Percentiles rank a stretch among this genome's conserved stretches.
These are phyloP conservation scores for Mesaphorura yosii DNA, from an alignment of 1,140 invertebrate genomes.

Conservation along the genomic window DNA sequence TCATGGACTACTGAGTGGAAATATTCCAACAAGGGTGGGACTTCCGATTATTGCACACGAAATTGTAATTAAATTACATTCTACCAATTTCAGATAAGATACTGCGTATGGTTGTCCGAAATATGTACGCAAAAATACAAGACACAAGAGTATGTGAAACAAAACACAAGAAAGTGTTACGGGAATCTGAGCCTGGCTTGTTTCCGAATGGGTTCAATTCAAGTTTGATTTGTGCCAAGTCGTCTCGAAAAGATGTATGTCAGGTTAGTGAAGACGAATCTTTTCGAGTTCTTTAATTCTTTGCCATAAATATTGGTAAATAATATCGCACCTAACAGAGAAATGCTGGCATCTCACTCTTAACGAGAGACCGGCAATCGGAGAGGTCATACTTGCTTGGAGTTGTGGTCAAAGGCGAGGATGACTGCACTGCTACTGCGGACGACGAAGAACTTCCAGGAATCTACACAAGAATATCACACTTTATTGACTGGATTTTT, in stretches of 20 bases:
- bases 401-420: background rate
- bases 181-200: background rate
- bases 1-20: background rate
- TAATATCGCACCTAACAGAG: background rate
- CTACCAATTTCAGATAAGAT: background rate
- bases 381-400: background rate
- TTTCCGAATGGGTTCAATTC: constrained; percentile 9
- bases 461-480: constrained; percentile 1
- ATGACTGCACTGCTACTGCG: too few relatives aligned
- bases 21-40: background rate
- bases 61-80: too few relatives aligned
- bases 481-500: background rate
- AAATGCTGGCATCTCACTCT: background rate
- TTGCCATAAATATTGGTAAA: background rate
- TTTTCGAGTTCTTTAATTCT: background rate
- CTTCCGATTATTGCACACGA: background rate
- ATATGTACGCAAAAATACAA: constrained; percentile 1
- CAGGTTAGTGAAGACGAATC: background rate
- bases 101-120: background rate
- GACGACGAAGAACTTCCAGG: background rate
- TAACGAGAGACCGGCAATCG: background rate
- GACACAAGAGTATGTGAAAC: background rate
- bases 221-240: constrained; percentile 1
- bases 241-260: background rate
- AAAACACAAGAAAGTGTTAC: background rate